Evolutionary conservation across 2,888 invertebrate genomes (phyloP).

Genomic region (Rhaphigaster nebulosa): DNA sequence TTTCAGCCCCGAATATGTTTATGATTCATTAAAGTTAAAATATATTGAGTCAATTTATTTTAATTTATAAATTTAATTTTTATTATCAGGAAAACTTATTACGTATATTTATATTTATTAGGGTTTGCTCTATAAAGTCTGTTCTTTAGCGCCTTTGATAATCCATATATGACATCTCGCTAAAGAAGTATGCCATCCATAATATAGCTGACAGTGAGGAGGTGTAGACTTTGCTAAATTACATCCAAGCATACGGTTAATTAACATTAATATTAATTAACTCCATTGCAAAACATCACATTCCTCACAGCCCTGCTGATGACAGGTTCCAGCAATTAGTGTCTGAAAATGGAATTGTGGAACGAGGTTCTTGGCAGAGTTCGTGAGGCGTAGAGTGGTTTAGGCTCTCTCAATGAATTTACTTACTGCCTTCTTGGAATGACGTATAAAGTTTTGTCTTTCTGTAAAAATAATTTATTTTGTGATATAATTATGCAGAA

Average conservation of each 20-base stretch:
- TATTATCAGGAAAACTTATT: no score
- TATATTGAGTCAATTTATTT: no score
- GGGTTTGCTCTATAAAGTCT: no score
- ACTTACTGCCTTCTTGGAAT: neutral
- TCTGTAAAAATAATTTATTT: neutral
- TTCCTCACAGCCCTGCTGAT: neutral
- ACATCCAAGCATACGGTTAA: neutral
- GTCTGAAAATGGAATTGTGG: conserved; percentile 17
- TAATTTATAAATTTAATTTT: no score
- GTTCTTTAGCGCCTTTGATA: no score
- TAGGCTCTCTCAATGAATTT: neutral
- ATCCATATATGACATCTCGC: neutral
- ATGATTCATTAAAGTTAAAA: no score
- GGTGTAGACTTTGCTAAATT: neutral
- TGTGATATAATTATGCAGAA: neutral
- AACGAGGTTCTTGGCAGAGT: neutral
- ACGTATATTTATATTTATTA: no score
- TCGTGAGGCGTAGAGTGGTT: neutral
- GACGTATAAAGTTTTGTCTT: neutral
- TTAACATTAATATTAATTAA: conserved; percentile 38
- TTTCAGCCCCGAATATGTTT: no score
- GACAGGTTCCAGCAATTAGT: conserved; percentile 29
- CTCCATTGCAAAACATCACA: neutral
- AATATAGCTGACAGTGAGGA: neutral
- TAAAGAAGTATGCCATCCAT: neutral